Base-by-base conservation (phyloP, 2,797 vertebrate species). In the Melanotaenia pygmaea region DNA sequence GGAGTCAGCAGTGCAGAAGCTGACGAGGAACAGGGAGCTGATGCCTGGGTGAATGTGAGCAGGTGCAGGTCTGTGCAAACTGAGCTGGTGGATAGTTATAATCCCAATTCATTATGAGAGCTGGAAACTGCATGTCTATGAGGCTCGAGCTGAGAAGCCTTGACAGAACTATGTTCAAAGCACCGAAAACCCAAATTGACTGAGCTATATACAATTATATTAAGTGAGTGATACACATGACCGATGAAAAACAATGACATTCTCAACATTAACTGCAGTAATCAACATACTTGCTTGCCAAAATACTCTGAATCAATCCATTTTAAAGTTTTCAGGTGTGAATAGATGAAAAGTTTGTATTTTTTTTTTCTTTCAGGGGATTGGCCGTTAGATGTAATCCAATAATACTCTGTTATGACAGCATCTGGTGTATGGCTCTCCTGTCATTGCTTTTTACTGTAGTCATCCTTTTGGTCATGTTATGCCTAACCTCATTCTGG, bases 371-470 rank as follows among this genome's bases (percentile, higher is more conserved):
- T 72, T 37, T 81, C 66, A 75, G 58, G 71, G 70, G n/a, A 66
- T 16, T 72, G 74, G 68, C 50, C 79, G 72, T 82, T 70, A 65
- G 82, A 84, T 75, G 72, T 78, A 84, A 90, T 90, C 72, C 83
- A 86, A 82, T 81, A 81, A 79, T 64, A 30, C 67, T 72, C 58
- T 47, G 74, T 70, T 26, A 53, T 76, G 81, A 81, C 82, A 80
- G 80, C 90, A 90, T 84, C 90, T 92, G 90, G 74, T 74, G 76
- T 84, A 79, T 74, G 76, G 69, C 72, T 82, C 68, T 62, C 14
- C 59, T 64, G 70, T 69, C 73, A 53, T 72, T 85, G 80, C 71
- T 74, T 90, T 90, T 88, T 80, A 86, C 78, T 82, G 71, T 64
- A 74, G 81, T 68, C 67, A 67, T 77, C 80, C 77, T 81, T 82